Evolutionary conservation across 2,797 vertebrate genomes (phyloP).

Genomic region (Poecilia velifera): DNA sequence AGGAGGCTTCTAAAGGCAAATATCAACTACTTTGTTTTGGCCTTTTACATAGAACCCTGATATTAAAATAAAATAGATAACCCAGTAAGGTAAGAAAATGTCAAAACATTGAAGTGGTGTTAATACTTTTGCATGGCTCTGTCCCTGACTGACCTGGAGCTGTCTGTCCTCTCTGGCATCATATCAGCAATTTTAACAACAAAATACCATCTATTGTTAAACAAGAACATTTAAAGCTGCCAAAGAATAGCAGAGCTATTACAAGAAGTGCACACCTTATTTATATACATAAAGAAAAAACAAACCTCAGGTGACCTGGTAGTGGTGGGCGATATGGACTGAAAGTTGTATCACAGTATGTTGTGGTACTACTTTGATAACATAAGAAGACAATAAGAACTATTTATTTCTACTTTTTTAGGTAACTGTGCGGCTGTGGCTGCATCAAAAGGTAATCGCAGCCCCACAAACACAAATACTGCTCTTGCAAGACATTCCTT

Average conservation of each 20-base stretch:
- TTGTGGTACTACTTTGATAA: too few relatives aligned
- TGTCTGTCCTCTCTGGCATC: conserved; percentile 38
- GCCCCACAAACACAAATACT: too few relatives aligned
- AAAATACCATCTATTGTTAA: conserved; percentile 37
- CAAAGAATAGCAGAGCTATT: background rate
- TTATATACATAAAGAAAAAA: background rate
- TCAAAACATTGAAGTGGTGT: background rate
- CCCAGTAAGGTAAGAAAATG: background rate
- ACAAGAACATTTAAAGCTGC: conserved; percentile 11
- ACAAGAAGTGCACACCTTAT: background rate
- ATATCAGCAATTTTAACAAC: conserved; percentile 47
- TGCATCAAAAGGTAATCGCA: too few relatives aligned
- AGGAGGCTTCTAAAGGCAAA: background rate
- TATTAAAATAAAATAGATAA: background rate
- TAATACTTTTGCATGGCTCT: background rate
- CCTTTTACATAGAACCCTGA: background rate
- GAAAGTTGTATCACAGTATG: background rate
- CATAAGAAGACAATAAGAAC: too few relatives aligned
- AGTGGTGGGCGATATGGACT: background rate
- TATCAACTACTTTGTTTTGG: background rate
- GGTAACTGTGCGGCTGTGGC: too few relatives aligned
- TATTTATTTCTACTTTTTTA: too few relatives aligned
- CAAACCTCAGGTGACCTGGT: background rate
- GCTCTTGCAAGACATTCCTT: too few relatives aligned
- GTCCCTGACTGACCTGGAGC: conserved; percentile 42